These are phyloP conservation scores for Vimba vimba DNA, from an alignment of 2,113 vertebrate genomes.

Conservation along the genomic window DNA sequence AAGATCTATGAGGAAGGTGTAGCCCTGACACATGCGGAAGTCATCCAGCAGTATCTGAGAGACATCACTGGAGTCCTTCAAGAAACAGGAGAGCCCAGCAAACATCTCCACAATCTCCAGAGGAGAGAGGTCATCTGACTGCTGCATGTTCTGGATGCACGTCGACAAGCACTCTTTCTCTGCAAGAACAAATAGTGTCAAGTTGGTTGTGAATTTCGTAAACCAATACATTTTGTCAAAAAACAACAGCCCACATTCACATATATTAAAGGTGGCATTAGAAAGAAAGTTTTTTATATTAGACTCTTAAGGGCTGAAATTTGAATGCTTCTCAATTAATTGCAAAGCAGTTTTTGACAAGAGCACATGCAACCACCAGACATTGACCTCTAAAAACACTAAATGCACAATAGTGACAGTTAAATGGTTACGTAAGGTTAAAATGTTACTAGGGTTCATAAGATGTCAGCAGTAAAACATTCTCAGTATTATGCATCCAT, in stretches of 20 bases:
- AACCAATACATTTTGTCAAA: not conserved
- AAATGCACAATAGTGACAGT: not conserved
- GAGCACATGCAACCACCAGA: not conserved
- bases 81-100: constrained; percentile 95
- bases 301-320: not conserved
- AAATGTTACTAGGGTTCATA: constrained; percentile 29
- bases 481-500: constrained; percentile 17
- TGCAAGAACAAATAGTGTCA: constrained; percentile 62
- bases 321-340: not conserved
- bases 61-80: constrained; percentile 98
- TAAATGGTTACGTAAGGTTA: not conserved
- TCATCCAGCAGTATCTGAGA: constrained; percentile 95
- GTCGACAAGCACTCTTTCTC: constrained; percentile 98
- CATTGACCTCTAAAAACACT: not conserved
- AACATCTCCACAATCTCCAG: constrained; percentile 99
- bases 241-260: not conserved
- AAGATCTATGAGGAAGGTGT: constrained; percentile 95
- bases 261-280: not conserved
- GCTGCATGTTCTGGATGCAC: constrained; percentile 98
- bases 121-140: constrained; percentile 94
- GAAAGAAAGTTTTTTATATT: not conserved
- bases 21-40: constrained; percentile 98
- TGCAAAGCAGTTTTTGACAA: not conserved
- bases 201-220: not conserved
- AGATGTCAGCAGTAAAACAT: not conserved